phyloP scores from a whole-genome alignment of 2,797 vertebrate genomes.

The Eleutherodactylus coqui region DNA sequence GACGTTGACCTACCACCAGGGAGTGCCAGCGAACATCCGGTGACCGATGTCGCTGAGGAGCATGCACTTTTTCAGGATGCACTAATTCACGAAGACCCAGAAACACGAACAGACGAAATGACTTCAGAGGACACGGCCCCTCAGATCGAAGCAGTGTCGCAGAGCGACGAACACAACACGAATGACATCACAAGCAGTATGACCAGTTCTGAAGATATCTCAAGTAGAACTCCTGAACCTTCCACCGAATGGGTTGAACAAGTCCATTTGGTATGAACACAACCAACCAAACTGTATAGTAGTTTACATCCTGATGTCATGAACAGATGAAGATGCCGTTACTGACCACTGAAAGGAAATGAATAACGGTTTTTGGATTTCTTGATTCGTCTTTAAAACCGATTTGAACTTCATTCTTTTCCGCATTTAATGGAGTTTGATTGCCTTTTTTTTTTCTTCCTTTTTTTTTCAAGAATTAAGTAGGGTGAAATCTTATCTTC shows the following conservation, averaged over 20 bases:
- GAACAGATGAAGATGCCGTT: conserved; percentile 66
- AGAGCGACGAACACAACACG: conserved; percentile 67
- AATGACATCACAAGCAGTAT: conserved; percentile 65
- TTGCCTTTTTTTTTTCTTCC: conserved; percentile 67
- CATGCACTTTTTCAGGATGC: conserved; percentile 76
- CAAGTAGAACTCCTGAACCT: conserved; percentile 83
- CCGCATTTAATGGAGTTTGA: conserved; percentile 73
- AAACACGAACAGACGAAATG: conserved; percentile 80
- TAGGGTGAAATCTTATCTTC: conserved; percentile 72
- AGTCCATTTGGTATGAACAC: conserved; percentile 89
- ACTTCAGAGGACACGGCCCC: conserved; percentile 71
- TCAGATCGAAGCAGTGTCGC: conserved; percentile 72
- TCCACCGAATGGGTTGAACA: conserved; percentile 93
- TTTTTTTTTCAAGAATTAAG: conserved; percentile 71
- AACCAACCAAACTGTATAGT: conserved; percentile 61
- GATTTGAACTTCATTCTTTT: conserved; percentile 73
- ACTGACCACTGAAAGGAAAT: conserved; percentile 66
- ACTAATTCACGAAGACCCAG: conserved; percentile 76
- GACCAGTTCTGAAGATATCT: conserved; percentile 79
- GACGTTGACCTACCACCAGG: conserved; percentile 73
- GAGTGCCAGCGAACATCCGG: conserved; percentile 67
- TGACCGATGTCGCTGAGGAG: conserved; percentile 67
- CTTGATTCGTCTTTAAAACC: conserved; percentile 67
- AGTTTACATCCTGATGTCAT: conserved; percentile 63
- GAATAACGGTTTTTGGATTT: conserved; percentile 69